A percentile compares a stretch with the other conserved stretches of the same genome.
Conservation (phyloP, 92 coral and sea anemone species). For the Diadumene lineata region DNA sequence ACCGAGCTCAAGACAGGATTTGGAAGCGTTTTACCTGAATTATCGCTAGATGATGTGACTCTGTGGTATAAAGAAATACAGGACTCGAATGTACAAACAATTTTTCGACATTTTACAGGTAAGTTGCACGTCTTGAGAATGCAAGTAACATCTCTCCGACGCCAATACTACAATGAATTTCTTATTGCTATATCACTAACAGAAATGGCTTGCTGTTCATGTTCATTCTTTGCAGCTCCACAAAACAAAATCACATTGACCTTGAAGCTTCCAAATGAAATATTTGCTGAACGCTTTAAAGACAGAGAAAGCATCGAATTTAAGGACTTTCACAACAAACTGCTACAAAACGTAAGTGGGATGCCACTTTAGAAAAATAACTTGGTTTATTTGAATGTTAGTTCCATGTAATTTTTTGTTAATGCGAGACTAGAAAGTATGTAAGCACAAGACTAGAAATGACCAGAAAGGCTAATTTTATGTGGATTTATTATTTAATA, state of each 20-base stretch:
- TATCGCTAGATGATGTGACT: conserved; percentile 10
- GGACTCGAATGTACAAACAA: neutral
- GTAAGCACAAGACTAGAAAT: no score
- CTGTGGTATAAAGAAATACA: conserved; percentile 9
- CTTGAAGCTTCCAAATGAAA: conserved; percentile 19
- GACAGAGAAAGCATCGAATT: conserved; percentile 30
- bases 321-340: conserved; percentile 5
- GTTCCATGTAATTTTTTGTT: neutral
- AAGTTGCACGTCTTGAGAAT: neutral
- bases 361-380: neutral
- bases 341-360: conserved; percentile 9
- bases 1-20: conserved; percentile 7
- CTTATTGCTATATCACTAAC: no score
- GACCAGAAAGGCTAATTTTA: no score
- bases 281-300: neutral
- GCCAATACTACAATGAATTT: neutral
- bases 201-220: no score
- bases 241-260: conserved; percentile 25
- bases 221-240: conserved; percentile 17
- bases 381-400: neutral
- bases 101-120: conserved; percentile 26
- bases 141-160: neutral
- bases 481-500: no score
- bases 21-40: conserved; percentile 1
- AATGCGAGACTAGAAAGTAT: neutral